Evolutionary conservation across 1,140 invertebrate species (phyloP).

Genomic region (Apis cerana): DNA sequence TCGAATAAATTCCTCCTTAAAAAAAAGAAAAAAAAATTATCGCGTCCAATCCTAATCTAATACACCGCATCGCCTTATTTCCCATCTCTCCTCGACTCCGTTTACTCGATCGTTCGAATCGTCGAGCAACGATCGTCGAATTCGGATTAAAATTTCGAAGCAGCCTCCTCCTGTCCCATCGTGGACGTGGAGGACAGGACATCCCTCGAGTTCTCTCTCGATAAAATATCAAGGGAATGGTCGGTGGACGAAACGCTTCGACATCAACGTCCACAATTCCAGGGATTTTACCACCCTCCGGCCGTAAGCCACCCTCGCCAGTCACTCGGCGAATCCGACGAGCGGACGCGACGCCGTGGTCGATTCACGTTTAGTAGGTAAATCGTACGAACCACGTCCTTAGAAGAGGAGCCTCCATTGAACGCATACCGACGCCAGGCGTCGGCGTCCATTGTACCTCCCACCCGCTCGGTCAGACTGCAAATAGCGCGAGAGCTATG

Average conservation of each 20-base stretch:
- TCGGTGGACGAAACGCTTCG: conserved; percentile 26
- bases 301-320: neutral
- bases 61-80: too few species aligned
- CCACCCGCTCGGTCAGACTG: conserved; percentile 37
- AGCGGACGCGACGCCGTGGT: conserved; percentile 16
- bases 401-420: conserved; percentile 64
- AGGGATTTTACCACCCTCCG: conserved; percentile 37
- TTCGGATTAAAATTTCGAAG: too few species aligned
- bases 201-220: neutral
- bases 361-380: conserved; percentile 46
- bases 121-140: too few species aligned
- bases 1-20: too few species aligned
- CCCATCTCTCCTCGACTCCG: too few species aligned
- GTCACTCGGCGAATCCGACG: conserved; percentile 19
- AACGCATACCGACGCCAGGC: conserved; percentile 64
- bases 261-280: conserved; percentile 25
- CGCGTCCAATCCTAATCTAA: too few species aligned
- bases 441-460: conserved; percentile 64
- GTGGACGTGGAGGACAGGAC: neutral
- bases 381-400: conserved; percentile 43
- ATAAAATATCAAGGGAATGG: conserved; percentile 43
- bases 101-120: too few species aligned
- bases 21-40: too few species aligned
- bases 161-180: too few species aligned
- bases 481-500: conserved; percentile 65